phyloP scores from a whole-genome alignment of 2,888 invertebrate species.

The Timema podura region DNA sequence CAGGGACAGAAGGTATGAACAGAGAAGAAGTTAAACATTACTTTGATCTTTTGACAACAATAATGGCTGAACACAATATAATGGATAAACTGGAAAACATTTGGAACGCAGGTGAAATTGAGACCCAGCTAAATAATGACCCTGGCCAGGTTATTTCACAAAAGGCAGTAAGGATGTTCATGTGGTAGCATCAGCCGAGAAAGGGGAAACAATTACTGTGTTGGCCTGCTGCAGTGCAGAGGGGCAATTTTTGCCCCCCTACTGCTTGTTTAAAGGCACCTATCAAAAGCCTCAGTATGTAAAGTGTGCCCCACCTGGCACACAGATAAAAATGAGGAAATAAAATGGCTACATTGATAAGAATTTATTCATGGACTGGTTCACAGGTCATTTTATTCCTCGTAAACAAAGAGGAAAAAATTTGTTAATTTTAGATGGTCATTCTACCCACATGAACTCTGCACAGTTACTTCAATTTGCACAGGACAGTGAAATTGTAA shows the following conservation, averaged over 20 bases:
- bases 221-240: conserved; percentile 31
- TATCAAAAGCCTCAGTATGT: too few relatives aligned
- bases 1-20: too few relatives aligned
- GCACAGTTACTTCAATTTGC: conserved; percentile 35
- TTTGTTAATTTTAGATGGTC: conserved; percentile 38
- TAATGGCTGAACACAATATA: conserved; percentile 35
- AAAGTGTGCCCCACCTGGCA: too few relatives aligned
- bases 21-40: too few relatives aligned
- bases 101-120: conserved; percentile 13
- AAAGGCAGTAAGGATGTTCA: neutral
- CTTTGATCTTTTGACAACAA: too few relatives aligned
- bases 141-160: neutral
- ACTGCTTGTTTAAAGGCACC: too few relatives aligned
- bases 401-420: too few relatives aligned
- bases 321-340: too few relatives aligned
- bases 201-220: neutral
- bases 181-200: conserved; percentile 1
- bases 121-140: conserved; percentile 29
- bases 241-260: too few relatives aligned
- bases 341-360: too few relatives aligned
- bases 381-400: too few relatives aligned
- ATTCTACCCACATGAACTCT: conserved; percentile 35
- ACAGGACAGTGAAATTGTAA: conserved; percentile 33
- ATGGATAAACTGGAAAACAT: conserved; percentile 32
- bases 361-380: too few relatives aligned